Conservation (phyloP, 2,797 vertebrate species). For the Ispidina picta region DNA sequence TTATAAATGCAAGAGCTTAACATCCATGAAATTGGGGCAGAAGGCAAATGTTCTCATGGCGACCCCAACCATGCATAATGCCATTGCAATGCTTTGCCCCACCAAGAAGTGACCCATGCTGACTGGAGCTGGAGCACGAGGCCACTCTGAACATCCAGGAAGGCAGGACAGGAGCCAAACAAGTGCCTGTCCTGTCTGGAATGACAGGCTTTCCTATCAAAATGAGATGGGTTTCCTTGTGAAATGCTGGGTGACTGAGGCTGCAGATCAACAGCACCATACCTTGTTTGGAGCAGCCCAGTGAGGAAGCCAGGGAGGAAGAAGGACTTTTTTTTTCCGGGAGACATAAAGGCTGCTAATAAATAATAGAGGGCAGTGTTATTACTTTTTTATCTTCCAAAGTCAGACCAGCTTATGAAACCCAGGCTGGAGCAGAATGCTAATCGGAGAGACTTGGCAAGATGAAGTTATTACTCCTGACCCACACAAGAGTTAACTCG, state of each 20-base stretch:
- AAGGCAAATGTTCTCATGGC: neutral
- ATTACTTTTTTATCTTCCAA: slow-evolving; percentile 72
- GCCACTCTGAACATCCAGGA: neutral
- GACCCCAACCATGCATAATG: accelerated
- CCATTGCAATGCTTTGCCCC: accelerated
- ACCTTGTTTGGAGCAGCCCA: neutral
- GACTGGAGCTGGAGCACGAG: neutral
- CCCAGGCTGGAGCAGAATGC: slow-evolving; percentile 52
- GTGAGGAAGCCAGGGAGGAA: neutral
- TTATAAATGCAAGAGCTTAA: neutral
- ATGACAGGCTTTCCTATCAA: no score
- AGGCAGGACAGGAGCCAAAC: neutral
- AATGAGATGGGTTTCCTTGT: neutral
- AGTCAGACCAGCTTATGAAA: slow-evolving; percentile 72
- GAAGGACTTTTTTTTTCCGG: neutral
- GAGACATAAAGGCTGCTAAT: slow-evolving; percentile 57
- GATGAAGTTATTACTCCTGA: slow-evolving; percentile 31
- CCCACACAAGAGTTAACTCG: neutral
- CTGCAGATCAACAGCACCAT: accelerated
- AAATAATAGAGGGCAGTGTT: slow-evolving; percentile 70
- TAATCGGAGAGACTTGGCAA: slow-evolving; percentile 59
- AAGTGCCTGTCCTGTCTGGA: neutral
- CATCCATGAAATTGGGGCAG: neutral
- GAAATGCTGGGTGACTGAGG: neutral
- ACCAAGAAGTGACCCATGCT: accelerated